These are phyloP conservation scores for Opisthograptis luteolata DNA, from an alignment of 2,888 invertebrate species.

Conservation along the genomic window DNA sequence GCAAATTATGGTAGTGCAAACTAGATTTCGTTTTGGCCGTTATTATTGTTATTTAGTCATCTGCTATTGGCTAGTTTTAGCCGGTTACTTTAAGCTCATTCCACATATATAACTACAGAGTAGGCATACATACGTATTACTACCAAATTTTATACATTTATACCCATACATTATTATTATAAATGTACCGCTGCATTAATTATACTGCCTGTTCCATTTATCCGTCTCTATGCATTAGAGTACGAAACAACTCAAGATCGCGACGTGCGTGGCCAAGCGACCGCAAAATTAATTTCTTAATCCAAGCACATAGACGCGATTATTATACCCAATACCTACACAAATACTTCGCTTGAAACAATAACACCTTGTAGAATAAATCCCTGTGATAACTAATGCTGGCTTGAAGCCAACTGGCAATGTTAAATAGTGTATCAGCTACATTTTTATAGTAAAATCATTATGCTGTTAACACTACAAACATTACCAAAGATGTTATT, in stretches of 20 bases:
- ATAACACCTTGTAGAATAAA: constrained; percentile 6
- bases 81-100: no score
- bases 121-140: no score
- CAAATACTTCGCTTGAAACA: constrained; percentile 1
- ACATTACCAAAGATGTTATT: no score
- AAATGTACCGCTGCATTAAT: neutral
- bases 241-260: constrained; percentile 5
- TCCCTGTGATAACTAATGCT: constrained; percentile 1
- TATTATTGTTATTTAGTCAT: no score
- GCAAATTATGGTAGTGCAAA: no score
- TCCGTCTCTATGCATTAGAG: constrained; percentile 7
- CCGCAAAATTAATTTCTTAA: constrained; percentile 18
- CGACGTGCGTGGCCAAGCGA: neutral
- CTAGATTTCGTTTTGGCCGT: no score
- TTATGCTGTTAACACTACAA: neutral
- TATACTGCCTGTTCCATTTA: neutral
- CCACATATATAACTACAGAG: no score
- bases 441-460: neutral
- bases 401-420: constrained; percentile 9
- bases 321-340: neutral
- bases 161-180: neutral
- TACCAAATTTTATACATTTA: no score
- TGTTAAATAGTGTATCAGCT: neutral
- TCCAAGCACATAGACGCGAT: constrained; percentile 10
- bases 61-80: no score